Percentiles rank a stretch among this genome's conserved stretches.
These are phyloP conservation scores for Pachyramphus minor DNA, from an alignment of 2,113 vertebrate species.

Conservation along the genomic window DNA sequence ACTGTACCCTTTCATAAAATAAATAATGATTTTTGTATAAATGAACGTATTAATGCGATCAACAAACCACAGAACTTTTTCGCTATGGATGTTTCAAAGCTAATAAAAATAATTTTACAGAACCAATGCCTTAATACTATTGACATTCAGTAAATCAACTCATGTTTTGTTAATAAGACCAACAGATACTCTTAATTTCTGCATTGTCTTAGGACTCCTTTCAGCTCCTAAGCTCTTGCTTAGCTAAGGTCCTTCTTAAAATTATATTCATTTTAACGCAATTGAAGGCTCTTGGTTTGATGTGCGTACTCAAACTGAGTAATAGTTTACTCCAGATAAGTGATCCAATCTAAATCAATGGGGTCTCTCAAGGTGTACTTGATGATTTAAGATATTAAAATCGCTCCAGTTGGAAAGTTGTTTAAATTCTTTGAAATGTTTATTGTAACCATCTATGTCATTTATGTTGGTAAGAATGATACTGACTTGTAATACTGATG, in stretches of 20 bases:
- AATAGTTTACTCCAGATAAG: constrained; percentile 13
- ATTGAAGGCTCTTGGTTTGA: not conserved
- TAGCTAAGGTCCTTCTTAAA: not conserved
- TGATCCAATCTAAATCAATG: constrained; percentile 7
- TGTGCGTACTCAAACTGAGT: not conserved
- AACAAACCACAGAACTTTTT: not conserved
- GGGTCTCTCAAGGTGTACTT: not conserved
- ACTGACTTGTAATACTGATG: not conserved
- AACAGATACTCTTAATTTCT: not conserved
- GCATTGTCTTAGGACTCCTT: not conserved
- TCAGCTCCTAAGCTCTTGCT: not conserved
- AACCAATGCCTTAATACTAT: not conserved
- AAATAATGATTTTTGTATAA: not conserved
- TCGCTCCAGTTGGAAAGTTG: not conserved
- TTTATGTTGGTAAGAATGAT: not conserved
- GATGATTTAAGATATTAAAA: not conserved
- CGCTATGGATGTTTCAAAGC: not conserved
- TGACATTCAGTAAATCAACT: not conserved
- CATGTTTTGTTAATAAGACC: not conserved
- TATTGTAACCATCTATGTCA: not conserved
- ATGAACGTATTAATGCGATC: not conserved
- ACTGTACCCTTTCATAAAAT: not conserved
- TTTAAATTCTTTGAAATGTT: not conserved
- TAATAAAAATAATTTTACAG: not conserved
- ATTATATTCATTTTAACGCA: not conserved